phyloP scores from a whole-genome alignment of 2,888 invertebrate genomes.

The Ornithoptera alexandrae region DNA sequence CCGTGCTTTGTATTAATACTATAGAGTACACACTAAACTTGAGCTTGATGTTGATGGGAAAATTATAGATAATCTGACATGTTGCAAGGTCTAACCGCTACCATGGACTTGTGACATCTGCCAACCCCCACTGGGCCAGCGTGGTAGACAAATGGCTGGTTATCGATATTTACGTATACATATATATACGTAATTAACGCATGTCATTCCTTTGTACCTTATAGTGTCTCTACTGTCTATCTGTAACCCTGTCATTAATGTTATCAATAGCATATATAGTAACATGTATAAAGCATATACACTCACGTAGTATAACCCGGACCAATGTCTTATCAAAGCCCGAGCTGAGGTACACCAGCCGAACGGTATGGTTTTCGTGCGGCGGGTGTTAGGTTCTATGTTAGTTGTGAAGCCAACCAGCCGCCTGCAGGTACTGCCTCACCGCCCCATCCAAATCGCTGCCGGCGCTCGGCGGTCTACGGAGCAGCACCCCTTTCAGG shows the following conservation, averaged over 20 bases:
- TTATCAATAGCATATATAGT: neutral
- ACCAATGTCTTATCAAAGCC: neutral
- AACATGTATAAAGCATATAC: neutral
- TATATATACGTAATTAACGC: too few species aligned
- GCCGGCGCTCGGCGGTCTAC: conserved; percentile 75
- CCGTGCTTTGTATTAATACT: too few species aligned
- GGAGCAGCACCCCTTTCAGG: conserved; percentile 91
- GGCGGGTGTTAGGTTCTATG: neutral
- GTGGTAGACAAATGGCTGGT: too few species aligned
- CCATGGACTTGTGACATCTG: too few species aligned
- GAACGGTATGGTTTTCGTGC: neutral
- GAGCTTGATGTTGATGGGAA: too few species aligned
- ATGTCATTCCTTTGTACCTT: too few species aligned
- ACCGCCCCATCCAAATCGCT: conserved; percentile 60
- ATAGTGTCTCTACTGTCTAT: neutral
- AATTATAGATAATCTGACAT: too few species aligned
- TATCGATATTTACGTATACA: too few species aligned
- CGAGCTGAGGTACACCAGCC: neutral
- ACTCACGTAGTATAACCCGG: neutral
- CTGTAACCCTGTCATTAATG: neutral
- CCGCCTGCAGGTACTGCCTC: conserved; percentile 62
- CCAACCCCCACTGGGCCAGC: too few species aligned
- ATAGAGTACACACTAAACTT: too few species aligned
- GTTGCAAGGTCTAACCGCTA: too few species aligned
- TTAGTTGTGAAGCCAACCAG: conserved; percentile 70